Evolutionary conservation across 2,888 invertebrate species (phyloP).

Genomic region (Isoperla grammatica): DNA sequence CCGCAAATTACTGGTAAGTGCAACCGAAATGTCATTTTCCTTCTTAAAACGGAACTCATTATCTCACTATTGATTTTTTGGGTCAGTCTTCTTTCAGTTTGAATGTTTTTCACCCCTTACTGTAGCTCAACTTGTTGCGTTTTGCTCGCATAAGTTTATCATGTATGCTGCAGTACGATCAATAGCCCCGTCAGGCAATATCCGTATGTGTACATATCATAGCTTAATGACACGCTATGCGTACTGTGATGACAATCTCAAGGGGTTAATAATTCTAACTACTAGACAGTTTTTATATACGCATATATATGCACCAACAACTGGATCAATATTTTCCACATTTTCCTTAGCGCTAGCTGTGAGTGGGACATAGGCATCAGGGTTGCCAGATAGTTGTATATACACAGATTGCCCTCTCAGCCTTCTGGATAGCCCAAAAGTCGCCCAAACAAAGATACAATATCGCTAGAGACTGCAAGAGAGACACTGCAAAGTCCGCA

Average conservation of each 20-base stretch:
- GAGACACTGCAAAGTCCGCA: too few relatives aligned
- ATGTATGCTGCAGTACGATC: slow-evolving; percentile 12
- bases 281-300: background rate
- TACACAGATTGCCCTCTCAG: too few relatives aligned
- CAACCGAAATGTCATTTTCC: background rate
- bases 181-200: background rate
- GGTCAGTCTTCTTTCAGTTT: slow-evolving; percentile 20
- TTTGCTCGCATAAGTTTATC: slow-evolving; percentile 31
- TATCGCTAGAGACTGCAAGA: too few relatives aligned
- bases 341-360: too few relatives aligned
- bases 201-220: slow-evolving; percentile 6
- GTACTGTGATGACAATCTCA: slow-evolving; percentile 9
- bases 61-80: slow-evolving; percentile 18
- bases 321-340: background rate
- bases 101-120: too few relatives aligned
- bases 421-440: too few relatives aligned
- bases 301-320: background rate
- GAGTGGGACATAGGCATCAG: too few relatives aligned
- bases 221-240: slow-evolving; percentile 9
- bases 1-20: slow-evolving; percentile 79
- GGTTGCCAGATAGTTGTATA: too few relatives aligned
- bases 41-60: too few relatives aligned
- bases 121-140: background rate
- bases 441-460: too few relatives aligned
- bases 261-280: slow-evolving; percentile 13